These are phyloP conservation scores for Caenorhabditis wallacei DNA, from an alignment of 2,888 invertebrate genomes.

Conservation along the genomic window DNA sequence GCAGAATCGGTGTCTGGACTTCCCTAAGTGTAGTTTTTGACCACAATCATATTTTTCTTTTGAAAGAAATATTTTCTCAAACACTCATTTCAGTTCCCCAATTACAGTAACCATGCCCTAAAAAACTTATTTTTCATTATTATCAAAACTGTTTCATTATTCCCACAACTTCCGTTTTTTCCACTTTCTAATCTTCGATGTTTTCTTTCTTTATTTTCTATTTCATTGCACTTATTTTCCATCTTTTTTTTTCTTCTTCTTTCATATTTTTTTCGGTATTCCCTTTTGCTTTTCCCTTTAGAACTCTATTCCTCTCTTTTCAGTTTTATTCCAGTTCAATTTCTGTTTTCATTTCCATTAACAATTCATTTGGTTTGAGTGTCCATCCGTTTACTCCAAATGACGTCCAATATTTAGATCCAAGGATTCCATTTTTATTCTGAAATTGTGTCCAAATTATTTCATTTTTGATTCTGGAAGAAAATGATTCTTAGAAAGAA, in stretches of 20 bases:
- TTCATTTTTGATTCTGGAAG: not conserved
- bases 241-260: slow-evolving; percentile 29
- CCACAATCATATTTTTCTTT: too few species aligned
- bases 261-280: not conserved
- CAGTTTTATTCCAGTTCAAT: not conserved
- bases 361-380: slow-evolving; percentile 27
- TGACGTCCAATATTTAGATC: slow-evolving; percentile 5
- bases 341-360: slow-evolving; percentile 15
- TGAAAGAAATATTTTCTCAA: too few species aligned
- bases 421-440: not conserved
- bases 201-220: slow-evolving; percentile 28
- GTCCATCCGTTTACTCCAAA: not conserved
- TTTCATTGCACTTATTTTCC: slow-evolving; percentile 14
- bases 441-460: slow-evolving; percentile 10
- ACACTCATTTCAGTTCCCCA: too few species aligned
- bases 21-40: too few species aligned
- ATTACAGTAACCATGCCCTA: too few species aligned
- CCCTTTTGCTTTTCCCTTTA: not conserved
- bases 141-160: not conserved
- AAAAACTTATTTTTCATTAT: not conserved
- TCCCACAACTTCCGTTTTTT: not conserved
- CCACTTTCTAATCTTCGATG: slow-evolving; percentile 10
- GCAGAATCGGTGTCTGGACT: too few species aligned
- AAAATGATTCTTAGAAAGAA: not conserved
- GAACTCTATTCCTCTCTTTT: not conserved